Evolutionary conservation across 2,113 vertebrate species (phyloP), one percentile per base, ranked within the genome.

Genomic region (Bambusicola thoracicus): DNA sequence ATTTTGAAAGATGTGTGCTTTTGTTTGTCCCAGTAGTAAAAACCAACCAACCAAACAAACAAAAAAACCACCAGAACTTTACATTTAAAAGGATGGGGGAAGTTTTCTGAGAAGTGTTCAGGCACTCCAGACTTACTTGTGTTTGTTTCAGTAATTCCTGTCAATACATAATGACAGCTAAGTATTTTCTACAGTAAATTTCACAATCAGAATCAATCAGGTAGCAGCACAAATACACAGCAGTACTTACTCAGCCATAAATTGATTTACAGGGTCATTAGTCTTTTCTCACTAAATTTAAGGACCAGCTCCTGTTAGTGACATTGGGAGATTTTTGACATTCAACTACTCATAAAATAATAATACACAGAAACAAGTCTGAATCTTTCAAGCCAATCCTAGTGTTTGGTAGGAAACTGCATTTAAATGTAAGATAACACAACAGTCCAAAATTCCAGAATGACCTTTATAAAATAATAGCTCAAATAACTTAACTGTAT

Each of bases 261-360:
- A 96, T 63, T 92, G 75, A 92, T 94, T 91, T 94, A 92, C 61
- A 27, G 91, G 81, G 59, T 87, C 93, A 92, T 94, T 91, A 94
- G 81, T 89, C 51, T 53, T 92, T 72, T 89, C 82, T 89, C 75
- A 70, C 72, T 74, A 87, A 93, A 63, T 87, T 91, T 85, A 93
- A 77, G 29, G 41, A 95, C 40, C 68, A 83, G 46, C 41, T 93
- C 79, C 72, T 85, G 61, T 80, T 89, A 89, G 81, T 85, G 85
- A 92, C 65, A 94, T 25, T 41, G 83, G 51, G 67, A 95, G 61
- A 90, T 36, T 48, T 36, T 87, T 94, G 89, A 82, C 76, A 87
- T 91, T 96, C 91, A 92, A 16, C 59, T 74, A 38, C 41, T 92
- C 76, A 85, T 91, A 87, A 94, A 94, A 83, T 67, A 73, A 46